Evolutionary conservation across 1,140 invertebrate genomes (phyloP), one percentile per base, ranked within the genome.

Genomic region (Drosophila pachea): DNA sequence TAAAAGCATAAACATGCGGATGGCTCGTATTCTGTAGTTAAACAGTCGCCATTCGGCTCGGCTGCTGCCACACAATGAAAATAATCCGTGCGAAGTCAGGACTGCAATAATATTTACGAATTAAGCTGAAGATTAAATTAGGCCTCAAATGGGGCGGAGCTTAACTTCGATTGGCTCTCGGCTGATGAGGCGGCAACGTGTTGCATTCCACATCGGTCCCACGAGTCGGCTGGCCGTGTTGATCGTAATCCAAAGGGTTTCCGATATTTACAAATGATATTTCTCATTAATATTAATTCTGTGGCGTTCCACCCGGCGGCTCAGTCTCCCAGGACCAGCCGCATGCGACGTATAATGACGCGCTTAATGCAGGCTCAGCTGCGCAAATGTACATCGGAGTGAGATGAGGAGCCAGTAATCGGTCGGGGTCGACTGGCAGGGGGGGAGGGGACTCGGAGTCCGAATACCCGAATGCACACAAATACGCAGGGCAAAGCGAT

Each of bases 1-100:
- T 81, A 74, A 82, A 81, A 76, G 52, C 66, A 82, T 69, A 77
- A 82, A 77, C 62, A 77, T 66, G 42, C 54, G 40, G 54, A 78
- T 63, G 62, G 56, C 45, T n/a, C 3, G 35, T 16, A 31, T 45
- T 52, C 16, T 14, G 5, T 38, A 43, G 29, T 35, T 22, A 14
- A 31, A 29, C 5, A 45, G 35, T 40, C 38, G 54, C 45, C 63
- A 42, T 49, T 42, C 53, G 48, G 33, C 50, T 42, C 50, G 38
- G 59, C 36, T 11, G 36, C 22, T 22, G 36, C 4, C 36, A 38
- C 66, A 65, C 33, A 66, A 50, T 47, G 33, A 33, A 60, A 49
- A 45, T 31, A 53, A 55, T 42, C 68, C 16, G 32, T 16, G 53
- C 31, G 47, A 63, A 63, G 9, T 11, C 35, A 29, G 38, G 1